A percentile compares a stretch with the other conserved stretches of the same genome.
Conservation (phyloP, 2,113 vertebrate species). For the Nannobrachium achirus region DNA sequence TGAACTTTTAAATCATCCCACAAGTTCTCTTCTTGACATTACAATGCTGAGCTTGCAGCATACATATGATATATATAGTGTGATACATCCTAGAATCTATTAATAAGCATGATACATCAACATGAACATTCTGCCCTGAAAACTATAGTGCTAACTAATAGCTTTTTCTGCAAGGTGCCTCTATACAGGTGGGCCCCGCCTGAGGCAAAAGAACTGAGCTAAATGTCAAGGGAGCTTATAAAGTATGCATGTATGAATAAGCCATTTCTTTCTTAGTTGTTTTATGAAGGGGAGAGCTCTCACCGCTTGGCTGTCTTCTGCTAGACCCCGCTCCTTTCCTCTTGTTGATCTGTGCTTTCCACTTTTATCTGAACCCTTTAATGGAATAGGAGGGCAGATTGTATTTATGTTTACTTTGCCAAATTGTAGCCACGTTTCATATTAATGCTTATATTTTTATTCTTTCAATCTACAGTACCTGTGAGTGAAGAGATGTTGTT, state of each 20-base stretch:
- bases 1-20: too few relatives aligned
- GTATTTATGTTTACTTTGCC: not conserved
- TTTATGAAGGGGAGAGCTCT: conserved; percentile 10
- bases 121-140: conserved; percentile 49
- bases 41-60: conserved; percentile 29
- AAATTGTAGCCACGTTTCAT: not conserved
- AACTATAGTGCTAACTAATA: conserved; percentile 39
- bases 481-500: conserved; percentile 52
- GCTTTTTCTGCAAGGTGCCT: conserved; percentile 25
- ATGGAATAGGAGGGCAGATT: conserved; percentile 5
- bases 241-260: conserved; percentile 40
- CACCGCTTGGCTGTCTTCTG: conserved; percentile 61
- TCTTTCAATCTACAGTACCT: conserved; percentile 38
- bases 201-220: conserved; percentile 22
- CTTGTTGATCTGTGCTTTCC: conserved; percentile 55
- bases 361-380: conserved; percentile 57
- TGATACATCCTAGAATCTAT: conserved; percentile 36
- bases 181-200: not conserved
- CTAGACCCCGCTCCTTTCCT: conserved; percentile 36
- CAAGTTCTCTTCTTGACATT: conserved; percentile 7
- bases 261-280: conserved; percentile 43
- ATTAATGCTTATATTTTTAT: not conserved
- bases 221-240: conserved; percentile 30
- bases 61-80: not conserved
- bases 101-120: conserved; percentile 54